phyloP scores from a whole-genome alignment of 2,797 vertebrate species.

The Leuciscus waleckii region DNA sequence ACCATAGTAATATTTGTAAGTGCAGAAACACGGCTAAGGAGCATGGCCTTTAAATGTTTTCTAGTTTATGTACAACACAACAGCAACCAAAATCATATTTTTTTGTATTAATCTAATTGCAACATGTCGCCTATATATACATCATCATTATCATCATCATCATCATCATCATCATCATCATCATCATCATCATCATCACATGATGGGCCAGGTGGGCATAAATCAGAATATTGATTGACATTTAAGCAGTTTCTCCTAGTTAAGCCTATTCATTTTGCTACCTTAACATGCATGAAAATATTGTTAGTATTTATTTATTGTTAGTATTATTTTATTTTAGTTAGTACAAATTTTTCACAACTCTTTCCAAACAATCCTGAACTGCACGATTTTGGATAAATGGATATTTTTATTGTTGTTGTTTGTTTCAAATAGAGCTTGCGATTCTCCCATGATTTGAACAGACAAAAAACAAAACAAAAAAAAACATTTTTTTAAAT shows the following conservation, averaged over 20 bases:
- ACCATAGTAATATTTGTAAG: neutral
- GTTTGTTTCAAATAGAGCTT: too few species aligned
- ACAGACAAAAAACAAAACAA: neutral
- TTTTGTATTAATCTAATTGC: neutral
- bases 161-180: too few species aligned
- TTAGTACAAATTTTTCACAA: neutral
- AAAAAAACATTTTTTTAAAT: too few species aligned
- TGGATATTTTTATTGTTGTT: too few species aligned
- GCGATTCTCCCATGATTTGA: neutral
- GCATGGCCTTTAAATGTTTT: neutral
- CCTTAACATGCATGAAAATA: neutral
- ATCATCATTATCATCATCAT: neutral
- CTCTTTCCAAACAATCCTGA: neutral
- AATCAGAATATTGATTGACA: neutral
- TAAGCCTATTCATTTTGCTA: neutral
- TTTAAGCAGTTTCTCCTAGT: neutral
- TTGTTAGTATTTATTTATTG: too few species aligned
- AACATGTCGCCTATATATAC: neutral
- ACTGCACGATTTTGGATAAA: neutral
- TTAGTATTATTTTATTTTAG: too few species aligned
- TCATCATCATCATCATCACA: neutral
- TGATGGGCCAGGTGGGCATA: neutral
- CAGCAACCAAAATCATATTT: neutral
- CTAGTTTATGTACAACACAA: neutral
- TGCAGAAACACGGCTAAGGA: neutral